Evolutionary conservation across 2,888 invertebrate species (phyloP).

Genomic region (Desoria tigrina): DNA sequence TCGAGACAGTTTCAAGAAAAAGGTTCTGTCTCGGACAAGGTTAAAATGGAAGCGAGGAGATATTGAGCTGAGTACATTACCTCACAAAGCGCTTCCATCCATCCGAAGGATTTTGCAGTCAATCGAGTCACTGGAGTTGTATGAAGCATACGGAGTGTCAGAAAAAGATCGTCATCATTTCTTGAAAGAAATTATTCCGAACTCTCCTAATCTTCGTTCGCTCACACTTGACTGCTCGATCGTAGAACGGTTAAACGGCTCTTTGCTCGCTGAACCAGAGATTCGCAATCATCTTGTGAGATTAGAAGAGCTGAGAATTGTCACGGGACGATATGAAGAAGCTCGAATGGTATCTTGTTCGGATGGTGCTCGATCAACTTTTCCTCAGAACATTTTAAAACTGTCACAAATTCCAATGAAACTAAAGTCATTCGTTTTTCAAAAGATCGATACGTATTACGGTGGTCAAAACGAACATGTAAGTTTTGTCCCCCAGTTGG

Average conservation of each 20-base stretch:
- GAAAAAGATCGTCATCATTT: constrained; percentile 12
- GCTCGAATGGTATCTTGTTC: constrained; percentile 9
- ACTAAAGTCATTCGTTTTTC: constrained; percentile 17
- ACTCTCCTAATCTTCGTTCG: constrained; percentile 14
- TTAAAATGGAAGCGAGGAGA: constrained; percentile 18
- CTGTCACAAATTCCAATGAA: constrained; percentile 20
- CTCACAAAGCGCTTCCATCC: constrained; percentile 15
- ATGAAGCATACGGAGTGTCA: constrained; percentile 21
- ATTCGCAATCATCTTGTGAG: constrained; percentile 13
- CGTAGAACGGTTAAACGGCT: constrained; percentile 15
- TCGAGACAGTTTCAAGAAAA: constrained; percentile 14
- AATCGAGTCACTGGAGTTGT: constrained; percentile 13
- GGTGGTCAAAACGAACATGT: not conserved
- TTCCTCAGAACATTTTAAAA: constrained; percentile 22
- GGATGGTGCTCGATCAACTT: constrained; percentile 11
- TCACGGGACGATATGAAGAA: constrained; percentile 13
- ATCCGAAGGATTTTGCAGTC: constrained; percentile 19
- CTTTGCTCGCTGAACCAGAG: constrained; percentile 12
- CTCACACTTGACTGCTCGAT: constrained; percentile 19
- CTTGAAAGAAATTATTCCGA: constrained; percentile 10
- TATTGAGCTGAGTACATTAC: constrained; percentile 20
- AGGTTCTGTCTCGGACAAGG: constrained; percentile 13
- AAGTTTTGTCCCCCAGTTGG: not conserved
- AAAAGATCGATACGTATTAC: constrained; percentile 17
- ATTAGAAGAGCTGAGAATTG: constrained; percentile 18